Evolutionary conservation across 2,888 invertebrate species (phyloP).

Genomic region (Mesorhabditis sp.): DNA sequence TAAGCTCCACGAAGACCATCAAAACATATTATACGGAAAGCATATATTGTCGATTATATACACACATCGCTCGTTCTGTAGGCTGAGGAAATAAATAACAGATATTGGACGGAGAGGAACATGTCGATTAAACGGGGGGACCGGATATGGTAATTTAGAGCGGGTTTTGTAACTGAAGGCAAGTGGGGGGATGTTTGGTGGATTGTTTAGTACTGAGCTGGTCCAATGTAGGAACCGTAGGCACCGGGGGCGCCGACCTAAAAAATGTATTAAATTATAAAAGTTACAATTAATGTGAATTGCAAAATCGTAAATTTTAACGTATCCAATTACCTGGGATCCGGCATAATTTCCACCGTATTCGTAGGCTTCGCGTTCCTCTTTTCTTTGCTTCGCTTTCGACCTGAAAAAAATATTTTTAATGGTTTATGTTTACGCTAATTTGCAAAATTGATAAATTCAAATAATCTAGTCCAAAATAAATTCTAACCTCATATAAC

Average conservation of each 20-base stretch:
- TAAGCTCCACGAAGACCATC: too few relatives aligned
- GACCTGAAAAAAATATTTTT: conserved; percentile 18
- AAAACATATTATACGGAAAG: too few relatives aligned
- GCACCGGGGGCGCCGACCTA: not conserved
- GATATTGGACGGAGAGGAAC: too few relatives aligned
- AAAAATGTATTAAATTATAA: not conserved
- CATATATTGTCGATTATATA: too few relatives aligned
- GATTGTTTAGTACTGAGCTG: not conserved
- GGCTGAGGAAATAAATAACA: too few relatives aligned
- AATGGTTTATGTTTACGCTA: too few relatives aligned
- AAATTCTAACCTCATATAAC: conserved; percentile 33
- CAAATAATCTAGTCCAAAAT: not conserved
- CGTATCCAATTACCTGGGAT: conserved; percentile 24
- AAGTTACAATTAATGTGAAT: not conserved
- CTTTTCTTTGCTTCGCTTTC: conserved; percentile 44
- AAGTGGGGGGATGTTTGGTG: too few relatives aligned
- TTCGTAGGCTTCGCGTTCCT: conserved; percentile 46
- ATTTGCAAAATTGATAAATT: too few relatives aligned
- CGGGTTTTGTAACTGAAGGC: too few relatives aligned
- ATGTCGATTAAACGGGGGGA: too few relatives aligned
- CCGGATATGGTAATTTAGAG: too few relatives aligned
- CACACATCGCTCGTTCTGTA: too few relatives aligned
- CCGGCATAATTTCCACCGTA: conserved; percentile 33
- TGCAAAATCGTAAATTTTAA: not conserved
- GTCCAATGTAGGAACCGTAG: conserved; percentile 2